Percentiles rank a stretch among this genome's conserved stretches.
Conservation (phyloP, 2,888 invertebrate species). For the Lacanobia oleracea region DNA sequence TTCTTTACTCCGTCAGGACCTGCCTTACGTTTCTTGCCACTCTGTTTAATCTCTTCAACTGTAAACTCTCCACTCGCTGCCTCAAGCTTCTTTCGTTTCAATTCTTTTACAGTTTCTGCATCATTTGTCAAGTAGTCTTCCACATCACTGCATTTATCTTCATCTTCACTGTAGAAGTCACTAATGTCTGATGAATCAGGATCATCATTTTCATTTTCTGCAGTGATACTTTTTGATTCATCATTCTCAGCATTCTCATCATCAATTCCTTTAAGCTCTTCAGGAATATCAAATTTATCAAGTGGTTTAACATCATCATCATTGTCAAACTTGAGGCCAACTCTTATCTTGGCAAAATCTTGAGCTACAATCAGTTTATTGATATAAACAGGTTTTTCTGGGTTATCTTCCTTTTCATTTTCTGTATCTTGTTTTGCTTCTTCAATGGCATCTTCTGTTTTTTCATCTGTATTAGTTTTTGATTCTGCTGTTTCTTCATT, state of each 20-base stretch:
- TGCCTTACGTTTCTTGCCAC: constrained; percentile 79
- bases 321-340: constrained; percentile 92
- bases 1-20: constrained; percentile 82
- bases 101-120: constrained; percentile 85
- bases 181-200: constrained; percentile 92
- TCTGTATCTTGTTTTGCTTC: constrained; percentile 76
- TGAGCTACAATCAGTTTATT: constrained; percentile 92
- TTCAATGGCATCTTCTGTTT: constrained; percentile 69
- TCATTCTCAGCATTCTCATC: constrained; percentile 78
- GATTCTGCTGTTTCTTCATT: constrained; percentile 69
- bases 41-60: constrained; percentile 88
- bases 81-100: constrained; percentile 85
- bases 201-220: constrained; percentile 74
- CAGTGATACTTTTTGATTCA: constrained; percentile 71
- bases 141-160: constrained; percentile 89
- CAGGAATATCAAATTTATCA: constrained; percentile 86
- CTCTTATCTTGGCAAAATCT: constrained; percentile 95
- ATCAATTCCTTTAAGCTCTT: constrained; percentile 86
- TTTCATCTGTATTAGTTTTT: constrained; percentile 68
- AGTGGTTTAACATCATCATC: constrained; percentile 92
- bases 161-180: constrained; percentile 93
- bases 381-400: constrained; percentile 80
- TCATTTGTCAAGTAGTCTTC: constrained; percentile 88
- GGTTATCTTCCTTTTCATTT: constrained; percentile 68
- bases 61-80: constrained; percentile 90